phyloP scores from a whole-genome alignment of 35 echinoderm and acorn worm genomes.

The Ophiothrix spiculata region DNA sequence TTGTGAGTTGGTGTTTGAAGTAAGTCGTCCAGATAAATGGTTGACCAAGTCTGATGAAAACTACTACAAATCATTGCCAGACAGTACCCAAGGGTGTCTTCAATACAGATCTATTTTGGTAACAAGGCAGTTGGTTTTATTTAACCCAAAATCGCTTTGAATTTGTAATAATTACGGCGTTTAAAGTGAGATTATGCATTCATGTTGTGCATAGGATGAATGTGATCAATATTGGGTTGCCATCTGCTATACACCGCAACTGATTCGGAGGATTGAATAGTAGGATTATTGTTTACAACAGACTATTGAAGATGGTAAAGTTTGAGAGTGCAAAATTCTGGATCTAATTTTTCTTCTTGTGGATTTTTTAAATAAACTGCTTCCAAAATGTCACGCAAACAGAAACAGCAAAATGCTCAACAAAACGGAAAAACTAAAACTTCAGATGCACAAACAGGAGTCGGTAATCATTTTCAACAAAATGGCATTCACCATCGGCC shows the following conservation, averaged over 20 bases:
- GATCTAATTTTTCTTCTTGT: neutral
- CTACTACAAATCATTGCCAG: neutral
- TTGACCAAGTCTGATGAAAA: neutral
- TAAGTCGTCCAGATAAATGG: neutral
- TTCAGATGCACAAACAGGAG: neutral
- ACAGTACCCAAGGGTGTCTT: neutral
- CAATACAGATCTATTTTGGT: neutral
- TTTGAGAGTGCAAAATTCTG: neutral
- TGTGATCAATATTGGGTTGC: neutral
- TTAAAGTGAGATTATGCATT: neutral
- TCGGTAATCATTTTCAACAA: neutral
- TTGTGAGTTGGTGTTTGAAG: neutral
- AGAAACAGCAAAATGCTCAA: neutral
- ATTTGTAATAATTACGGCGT: neutral
- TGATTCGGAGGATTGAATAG: neutral
- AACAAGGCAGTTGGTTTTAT: no score
- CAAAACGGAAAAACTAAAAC: neutral
- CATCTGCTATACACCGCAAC: no score
- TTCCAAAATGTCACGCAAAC: neutral
- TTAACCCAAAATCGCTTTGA: neutral
- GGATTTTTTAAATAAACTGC: neutral
- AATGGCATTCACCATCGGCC: neutral
- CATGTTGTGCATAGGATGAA: neutral
- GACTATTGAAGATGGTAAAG: neutral
- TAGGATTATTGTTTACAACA: neutral